Evolutionary conservation across 2,113 vertebrate species (phyloP).

Genomic region (Chascanopsetta lugubris): DNA sequence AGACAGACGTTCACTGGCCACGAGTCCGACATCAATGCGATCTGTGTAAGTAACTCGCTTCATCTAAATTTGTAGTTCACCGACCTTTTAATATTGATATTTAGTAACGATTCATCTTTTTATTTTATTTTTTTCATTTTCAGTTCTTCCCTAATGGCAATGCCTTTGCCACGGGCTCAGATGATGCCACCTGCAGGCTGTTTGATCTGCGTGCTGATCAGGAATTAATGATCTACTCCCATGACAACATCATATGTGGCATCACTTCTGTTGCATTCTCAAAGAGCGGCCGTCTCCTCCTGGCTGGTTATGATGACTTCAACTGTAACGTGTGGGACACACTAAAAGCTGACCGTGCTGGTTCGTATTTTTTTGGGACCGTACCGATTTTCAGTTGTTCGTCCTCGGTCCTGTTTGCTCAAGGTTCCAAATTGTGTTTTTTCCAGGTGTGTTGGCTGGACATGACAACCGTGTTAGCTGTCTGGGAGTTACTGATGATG

Average conservation of each 20-base stretch:
- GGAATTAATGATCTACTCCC: slow-evolving; percentile 98
- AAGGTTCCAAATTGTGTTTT: too few species aligned
- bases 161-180: slow-evolving; percentile 97
- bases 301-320: slow-evolving; percentile 98
- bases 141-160: slow-evolving; percentile 99
- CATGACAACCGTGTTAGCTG: slow-evolving; percentile 99
- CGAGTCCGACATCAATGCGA: slow-evolving; percentile 99
- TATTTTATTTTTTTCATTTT: background rate
- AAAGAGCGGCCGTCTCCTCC: slow-evolving; percentile 96
- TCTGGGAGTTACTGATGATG: slow-evolving; percentile 98
- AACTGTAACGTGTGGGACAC: slow-evolving; percentile 99
- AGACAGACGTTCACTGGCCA: slow-evolving; percentile 99
- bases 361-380: slow-evolving; percentile 66
- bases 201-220: slow-evolving; percentile 98
- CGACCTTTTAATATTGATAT: background rate
- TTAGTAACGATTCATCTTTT: background rate
- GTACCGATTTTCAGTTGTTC: background rate
- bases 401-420: too few species aligned
- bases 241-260: slow-evolving; percentile 99
- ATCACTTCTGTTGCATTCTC: slow-evolving; percentile 99
- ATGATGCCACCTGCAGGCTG: slow-evolving; percentile 98
- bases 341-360: slow-evolving; percentile 97
- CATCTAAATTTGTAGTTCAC: background rate
- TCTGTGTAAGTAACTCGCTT: slow-evolving; percentile 86
- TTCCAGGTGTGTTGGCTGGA: slow-evolving; percentile 94